phyloP scores from a whole-genome alignment of 2,888 invertebrate species.

The Oscheius sp. region DNA sequence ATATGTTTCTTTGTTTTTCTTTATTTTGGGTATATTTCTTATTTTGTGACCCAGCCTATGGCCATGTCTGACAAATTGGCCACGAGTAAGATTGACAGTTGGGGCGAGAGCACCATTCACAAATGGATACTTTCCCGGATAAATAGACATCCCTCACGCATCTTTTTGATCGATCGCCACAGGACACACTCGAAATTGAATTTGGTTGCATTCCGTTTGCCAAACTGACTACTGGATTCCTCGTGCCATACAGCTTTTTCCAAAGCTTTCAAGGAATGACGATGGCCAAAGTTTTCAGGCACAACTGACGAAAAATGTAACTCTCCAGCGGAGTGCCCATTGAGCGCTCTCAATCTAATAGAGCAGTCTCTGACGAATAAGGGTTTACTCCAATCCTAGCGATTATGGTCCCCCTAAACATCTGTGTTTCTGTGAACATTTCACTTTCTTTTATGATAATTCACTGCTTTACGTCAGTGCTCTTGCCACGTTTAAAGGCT shows the following conservation, averaged over 20 bases:
- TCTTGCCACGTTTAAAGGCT: background rate
- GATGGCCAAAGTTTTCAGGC: no score
- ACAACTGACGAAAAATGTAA: no score
- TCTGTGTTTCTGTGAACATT: background rate
- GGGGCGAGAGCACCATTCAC: background rate
- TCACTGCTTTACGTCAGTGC: background rate
- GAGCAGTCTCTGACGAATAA: constrained; percentile 8
- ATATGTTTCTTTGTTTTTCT: no score
- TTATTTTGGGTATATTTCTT: no score
- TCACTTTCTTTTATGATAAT: no score
- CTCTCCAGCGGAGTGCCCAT: no score
- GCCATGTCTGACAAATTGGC: background rate
- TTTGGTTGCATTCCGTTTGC: background rate
- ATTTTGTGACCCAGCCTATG: background rate
- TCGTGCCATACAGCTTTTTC: no score
- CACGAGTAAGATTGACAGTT: background rate
- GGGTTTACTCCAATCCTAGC: constrained; percentile 14
- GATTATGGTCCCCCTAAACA: constrained; percentile 4
- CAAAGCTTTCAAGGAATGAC: no score
- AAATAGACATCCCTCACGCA: background rate
- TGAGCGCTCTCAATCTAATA: constrained; percentile 19
- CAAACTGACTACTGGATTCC: no score
- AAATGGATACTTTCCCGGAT: background rate
- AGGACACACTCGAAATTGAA: background rate
- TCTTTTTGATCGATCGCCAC: background rate